Evolutionary conservation across 1,140 invertebrate species (phyloP).

Genomic region (Asbolus verrucosus): DNA sequence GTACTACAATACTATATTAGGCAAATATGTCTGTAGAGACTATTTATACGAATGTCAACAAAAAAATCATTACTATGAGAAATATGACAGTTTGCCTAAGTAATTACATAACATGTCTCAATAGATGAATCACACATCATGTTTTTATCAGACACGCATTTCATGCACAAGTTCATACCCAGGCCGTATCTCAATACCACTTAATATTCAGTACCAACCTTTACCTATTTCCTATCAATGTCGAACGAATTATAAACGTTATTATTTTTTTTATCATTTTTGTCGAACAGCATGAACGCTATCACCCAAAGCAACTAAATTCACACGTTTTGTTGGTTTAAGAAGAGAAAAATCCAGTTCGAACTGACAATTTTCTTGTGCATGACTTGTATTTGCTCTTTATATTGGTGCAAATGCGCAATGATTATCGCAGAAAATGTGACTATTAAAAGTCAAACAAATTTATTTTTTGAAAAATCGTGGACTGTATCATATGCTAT

Average conservation of each 20-base stretch:
- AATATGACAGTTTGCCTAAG: slow-evolving; percentile 23
- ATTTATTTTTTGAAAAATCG: no score
- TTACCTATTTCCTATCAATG: slow-evolving; percentile 28
- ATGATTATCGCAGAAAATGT: neutral
- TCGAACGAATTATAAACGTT: neutral
- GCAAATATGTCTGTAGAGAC: neutral
- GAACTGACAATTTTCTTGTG: neutral
- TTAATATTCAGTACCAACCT: neutral
- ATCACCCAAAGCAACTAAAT: neutral
- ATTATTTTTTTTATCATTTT: no score
- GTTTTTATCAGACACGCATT: slow-evolving; percentile 7
- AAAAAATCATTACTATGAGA: neutral
- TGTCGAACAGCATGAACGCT: neutral
- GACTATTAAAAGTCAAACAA: neutral
- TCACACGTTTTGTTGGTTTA: no score
- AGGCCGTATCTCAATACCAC: neutral
- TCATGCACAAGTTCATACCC: neutral
- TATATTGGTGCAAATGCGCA: neutral
- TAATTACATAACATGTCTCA: slow-evolving; percentile 9
- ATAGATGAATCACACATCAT: slow-evolving; percentile 3
- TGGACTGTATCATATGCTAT: no score
- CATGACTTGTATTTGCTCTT: neutral
- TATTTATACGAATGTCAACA: slow-evolving; percentile 16
- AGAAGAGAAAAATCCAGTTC: no score
- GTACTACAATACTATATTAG: neutral